Conservation (phyloP, 2,797 vertebrate species). For the Sus cebifrons region DNA sequence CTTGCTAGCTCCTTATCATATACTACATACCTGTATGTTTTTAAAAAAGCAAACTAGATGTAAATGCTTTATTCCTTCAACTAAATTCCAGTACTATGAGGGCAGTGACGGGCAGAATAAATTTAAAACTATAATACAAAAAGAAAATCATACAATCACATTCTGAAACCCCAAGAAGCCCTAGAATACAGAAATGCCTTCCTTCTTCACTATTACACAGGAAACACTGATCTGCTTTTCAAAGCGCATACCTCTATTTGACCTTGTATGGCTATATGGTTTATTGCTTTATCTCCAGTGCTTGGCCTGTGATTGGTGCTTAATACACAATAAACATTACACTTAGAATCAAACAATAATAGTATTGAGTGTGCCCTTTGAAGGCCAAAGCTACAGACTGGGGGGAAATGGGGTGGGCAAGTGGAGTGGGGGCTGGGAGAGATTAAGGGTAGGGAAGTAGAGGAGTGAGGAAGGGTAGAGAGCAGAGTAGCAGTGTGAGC, state of each 20-base stretch:
- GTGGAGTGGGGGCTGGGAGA: not conserved
- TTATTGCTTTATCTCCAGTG: not conserved
- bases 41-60: not conserved
- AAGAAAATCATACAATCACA: not conserved
- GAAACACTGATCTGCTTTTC: not conserved
- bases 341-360: constrained; percentile 15
- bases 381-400: constrained; percentile 4
- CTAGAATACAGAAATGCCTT: not conserved
- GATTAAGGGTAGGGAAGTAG: not conserved
- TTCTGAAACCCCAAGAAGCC: constrained; percentile 29
- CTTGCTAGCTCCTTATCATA: not conserved
- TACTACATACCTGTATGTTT: not conserved
- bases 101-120: not conserved
- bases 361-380: not conserved
- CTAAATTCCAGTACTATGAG: not conserved
- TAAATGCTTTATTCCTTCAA: constrained; percentile 17
- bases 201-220: not conserved
- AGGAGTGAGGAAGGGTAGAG: not conserved
- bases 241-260: not conserved
- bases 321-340: constrained; percentile 1
- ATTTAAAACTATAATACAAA: not conserved
- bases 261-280: not conserved
- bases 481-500: not conserved
- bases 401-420: not conserved
- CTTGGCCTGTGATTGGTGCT: constrained; percentile 37